Percentiles rank a stretch among this genome's conserved stretches.
Conservation (phyloP, 1,140 invertebrate genomes). For the Druon quercuslanigerum region DNA sequence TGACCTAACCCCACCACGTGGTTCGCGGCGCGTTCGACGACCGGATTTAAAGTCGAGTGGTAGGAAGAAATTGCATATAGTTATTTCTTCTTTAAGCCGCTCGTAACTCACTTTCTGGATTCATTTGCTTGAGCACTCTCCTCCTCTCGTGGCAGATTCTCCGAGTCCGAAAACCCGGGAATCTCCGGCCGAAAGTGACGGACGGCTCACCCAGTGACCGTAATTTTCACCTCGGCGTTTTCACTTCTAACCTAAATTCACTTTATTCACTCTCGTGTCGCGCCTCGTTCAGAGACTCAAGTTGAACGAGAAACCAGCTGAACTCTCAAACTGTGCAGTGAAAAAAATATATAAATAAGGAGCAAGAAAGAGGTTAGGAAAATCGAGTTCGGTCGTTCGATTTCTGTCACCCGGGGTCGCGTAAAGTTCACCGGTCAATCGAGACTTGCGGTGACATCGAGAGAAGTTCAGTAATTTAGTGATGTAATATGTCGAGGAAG, state of each 20-base stretch:
- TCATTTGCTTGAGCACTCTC: conserved; percentile 15
- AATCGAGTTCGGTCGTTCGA: neutral
- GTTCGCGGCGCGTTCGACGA: neutral
- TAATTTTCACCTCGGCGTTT: conserved; percentile 69
- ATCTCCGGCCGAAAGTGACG: conserved; percentile 48
- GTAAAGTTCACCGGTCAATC: conserved; percentile 9
- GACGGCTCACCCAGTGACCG: conserved; percentile 62
- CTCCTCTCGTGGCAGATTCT: conserved; percentile 1
- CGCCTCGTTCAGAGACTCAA: neutral
- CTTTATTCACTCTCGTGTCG: conserved; percentile 28
- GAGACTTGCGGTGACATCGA: conserved; percentile 3
- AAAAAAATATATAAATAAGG: neutral
- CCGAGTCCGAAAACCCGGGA: neutral
- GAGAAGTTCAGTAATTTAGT: neutral
- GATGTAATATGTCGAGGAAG: neutral
- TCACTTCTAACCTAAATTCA: conserved; percentile 75
- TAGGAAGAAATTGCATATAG: conserved; percentile 6
- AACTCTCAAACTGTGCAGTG: neutral
- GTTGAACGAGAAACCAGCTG: too few relatives aligned
- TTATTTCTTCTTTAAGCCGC: conserved; percentile 21
- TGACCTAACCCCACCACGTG: conserved; percentile 23
- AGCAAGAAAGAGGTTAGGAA: neutral
- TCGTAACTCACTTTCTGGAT: conserved; percentile 19
- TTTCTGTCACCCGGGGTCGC: conserved; percentile 31
- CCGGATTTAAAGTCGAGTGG: conserved; percentile 19